These are phyloP conservation scores for Lysandra bellargus DNA, from an alignment of 2,888 invertebrate genomes.

Conservation along the genomic window DNA sequence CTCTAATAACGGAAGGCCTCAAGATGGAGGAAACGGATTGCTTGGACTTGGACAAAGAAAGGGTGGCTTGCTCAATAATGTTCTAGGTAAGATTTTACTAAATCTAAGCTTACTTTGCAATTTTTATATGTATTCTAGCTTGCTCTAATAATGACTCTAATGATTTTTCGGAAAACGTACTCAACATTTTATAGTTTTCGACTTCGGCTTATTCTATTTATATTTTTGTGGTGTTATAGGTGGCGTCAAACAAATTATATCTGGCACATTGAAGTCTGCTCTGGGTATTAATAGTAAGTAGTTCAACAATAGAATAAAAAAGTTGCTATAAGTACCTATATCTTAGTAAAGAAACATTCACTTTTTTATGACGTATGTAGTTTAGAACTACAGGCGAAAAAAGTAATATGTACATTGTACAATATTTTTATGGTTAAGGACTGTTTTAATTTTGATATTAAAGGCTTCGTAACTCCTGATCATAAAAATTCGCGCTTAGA, in stretches of 20 bases:
- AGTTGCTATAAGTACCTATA: too few species aligned
- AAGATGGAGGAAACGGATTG: background rate
- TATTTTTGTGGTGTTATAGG: background rate
- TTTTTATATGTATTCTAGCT: background rate
- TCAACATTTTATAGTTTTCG: background rate
- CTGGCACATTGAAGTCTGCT: background rate
- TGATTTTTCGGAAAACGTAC: background rate
- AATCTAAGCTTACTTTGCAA: background rate
- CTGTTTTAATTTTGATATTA: too few species aligned
- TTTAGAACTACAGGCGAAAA: too few species aligned
- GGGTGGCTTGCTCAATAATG: background rate
- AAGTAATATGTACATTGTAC: too few species aligned
- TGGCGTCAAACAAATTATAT: background rate
- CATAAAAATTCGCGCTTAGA: too few species aligned
- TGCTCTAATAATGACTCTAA: too few species aligned
- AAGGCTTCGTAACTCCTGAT: too few species aligned
- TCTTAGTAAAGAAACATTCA: background rate
- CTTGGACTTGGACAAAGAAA: background rate
- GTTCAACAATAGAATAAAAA: background rate
- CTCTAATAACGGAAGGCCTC: background rate
- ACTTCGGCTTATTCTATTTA: background rate
- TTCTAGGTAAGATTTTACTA: background rate
- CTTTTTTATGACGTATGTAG: too few species aligned
- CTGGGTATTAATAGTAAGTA: background rate
- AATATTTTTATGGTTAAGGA: too few species aligned